Percentiles rank a stretch among this genome's conserved stretches.
Evolutionary conservation across 2,797 vertebrate species (phyloP).

Genomic region (Chrosomus eos): DNA sequence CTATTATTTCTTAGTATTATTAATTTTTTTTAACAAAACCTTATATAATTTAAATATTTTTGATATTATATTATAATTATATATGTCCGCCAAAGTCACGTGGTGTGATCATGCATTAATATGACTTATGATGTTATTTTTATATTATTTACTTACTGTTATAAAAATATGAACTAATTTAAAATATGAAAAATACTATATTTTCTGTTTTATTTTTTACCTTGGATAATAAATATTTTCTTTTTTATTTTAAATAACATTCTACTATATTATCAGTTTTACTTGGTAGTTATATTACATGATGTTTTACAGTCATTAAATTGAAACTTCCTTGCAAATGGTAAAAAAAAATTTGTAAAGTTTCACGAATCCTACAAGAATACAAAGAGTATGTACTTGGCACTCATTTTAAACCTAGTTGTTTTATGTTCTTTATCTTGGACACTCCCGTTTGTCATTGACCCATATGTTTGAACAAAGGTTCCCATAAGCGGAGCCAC

Average conservation of each 20-base stretch:
- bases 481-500: conserved; percentile 95
- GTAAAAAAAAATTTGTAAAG: neutral
- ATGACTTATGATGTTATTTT: neutral
- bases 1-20: neutral
- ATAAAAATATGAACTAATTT: no score
- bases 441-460: neutral
- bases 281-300: neutral
- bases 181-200: neutral
- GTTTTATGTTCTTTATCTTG: neutral
- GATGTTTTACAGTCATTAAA: neutral
- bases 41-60: no score
- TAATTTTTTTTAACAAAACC: neutral
- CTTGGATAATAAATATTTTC: neutral
- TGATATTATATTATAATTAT: no score
- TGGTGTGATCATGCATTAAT: neutral
- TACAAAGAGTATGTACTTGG: neutral
- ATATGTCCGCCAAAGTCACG: neutral
- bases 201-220: neutral
- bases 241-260: neutral
- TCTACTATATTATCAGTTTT: neutral
- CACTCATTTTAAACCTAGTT: neutral
- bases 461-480: conserved; percentile 67
- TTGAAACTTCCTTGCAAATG: neutral
- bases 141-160: neutral
- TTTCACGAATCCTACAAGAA: neutral